Conservation (phyloP, 2,113 vertebrate genomes). For the Notiomystis cincta region DNA sequence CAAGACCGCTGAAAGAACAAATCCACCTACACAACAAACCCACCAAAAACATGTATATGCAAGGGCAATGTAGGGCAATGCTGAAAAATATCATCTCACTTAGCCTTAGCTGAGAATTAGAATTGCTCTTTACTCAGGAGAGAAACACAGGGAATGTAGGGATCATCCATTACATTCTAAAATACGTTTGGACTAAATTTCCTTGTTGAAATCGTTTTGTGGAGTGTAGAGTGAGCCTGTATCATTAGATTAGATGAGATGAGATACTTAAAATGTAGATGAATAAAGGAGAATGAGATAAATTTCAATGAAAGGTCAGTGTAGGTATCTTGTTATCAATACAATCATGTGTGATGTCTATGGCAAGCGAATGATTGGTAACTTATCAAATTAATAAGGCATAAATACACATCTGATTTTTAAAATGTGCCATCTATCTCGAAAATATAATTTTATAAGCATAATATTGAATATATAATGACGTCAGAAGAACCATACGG, state of each 20-base stretch:
- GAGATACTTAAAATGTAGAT: not conserved
- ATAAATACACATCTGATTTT: not conserved
- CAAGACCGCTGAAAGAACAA: too few relatives aligned
- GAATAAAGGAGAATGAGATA: not conserved
- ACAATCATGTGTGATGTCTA: rapidly evolving
- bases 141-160: not conserved
- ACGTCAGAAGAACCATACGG: not conserved
- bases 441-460: not conserved
- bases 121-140: not conserved
- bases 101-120: not conserved
- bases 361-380: not conserved
- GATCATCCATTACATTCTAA: not conserved
- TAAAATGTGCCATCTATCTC: not conserved
- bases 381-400: not conserved
- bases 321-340: not conserved
- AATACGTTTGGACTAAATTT: not conserved
- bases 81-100: not conserved
- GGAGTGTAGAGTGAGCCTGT: not conserved
- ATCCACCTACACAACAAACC: not conserved
- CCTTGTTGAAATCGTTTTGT: not conserved
- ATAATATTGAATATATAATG: not conserved
- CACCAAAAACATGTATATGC: not conserved
- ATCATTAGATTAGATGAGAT: not conserved
- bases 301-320: not conserved
- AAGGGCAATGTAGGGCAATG: not conserved